phyloP scores from a whole-genome alignment of 1,140 invertebrate genomes.

The Coptotermes formosanus region DNA sequence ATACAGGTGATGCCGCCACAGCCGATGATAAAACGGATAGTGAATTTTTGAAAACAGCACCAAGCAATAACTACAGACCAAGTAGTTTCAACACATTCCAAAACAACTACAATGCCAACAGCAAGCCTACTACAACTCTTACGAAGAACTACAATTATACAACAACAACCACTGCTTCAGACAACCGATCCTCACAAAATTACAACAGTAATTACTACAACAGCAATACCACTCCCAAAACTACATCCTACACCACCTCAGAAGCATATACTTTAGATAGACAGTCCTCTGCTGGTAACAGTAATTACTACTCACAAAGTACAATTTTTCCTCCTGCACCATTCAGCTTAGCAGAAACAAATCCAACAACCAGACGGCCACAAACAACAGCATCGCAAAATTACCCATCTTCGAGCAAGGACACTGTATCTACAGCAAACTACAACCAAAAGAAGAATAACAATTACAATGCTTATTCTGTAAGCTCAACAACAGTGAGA shows the following conservation, averaged over 20 bases:
- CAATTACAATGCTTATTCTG: background rate
- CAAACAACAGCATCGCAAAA: background rate
- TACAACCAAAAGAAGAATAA: background rate
- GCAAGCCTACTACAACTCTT: background rate
- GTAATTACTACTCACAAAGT: constrained; percentile 11
- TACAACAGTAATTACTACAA: constrained; percentile 17
- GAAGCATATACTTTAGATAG: background rate
- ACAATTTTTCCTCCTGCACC: background rate
- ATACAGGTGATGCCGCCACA: background rate
- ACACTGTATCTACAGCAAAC: background rate
- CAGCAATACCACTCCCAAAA: constrained; percentile 14
- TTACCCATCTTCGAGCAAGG: background rate
- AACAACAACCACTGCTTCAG: constrained; percentile 9
- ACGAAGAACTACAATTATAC: constrained; percentile 29
- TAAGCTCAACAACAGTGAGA: background rate
- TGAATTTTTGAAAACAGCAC: constrained; percentile 32
- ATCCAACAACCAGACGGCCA: background rate
- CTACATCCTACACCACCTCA: background rate
- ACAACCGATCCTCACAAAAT: background rate
- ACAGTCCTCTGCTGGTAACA: background rate
- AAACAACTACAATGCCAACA: constrained; percentile 23
- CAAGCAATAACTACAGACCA: constrained; percentile 31
- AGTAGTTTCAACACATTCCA: constrained; percentile 33
- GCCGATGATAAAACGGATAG: constrained; percentile 6
- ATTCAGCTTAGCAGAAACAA: background rate